Base-by-base conservation (phyloP, 2,113 vertebrate species). In the Pollimyrus isidori region DNA sequence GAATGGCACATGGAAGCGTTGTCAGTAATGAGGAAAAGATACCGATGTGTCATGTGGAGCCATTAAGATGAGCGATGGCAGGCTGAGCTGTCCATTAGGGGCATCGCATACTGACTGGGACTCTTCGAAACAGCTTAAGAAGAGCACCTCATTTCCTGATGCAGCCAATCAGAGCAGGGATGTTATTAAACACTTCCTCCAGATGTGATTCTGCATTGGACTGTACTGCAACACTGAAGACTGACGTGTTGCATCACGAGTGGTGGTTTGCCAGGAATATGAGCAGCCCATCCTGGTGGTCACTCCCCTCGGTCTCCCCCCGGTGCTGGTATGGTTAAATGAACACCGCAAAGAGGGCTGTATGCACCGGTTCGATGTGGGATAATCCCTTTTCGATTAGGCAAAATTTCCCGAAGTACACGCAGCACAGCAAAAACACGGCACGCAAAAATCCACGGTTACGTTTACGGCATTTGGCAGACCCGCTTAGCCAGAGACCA, bases 21-120 rank as follows among this genome's bases (percentile, higher is more conserved):
- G 23, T 84, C 42, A 84, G 82, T n/a, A 9, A 84, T 11, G 42
- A 23, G 35, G 23, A 11, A 46, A 2, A 84, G 82, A 21, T n/a
- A 10, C 23, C 42, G 0, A 9, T 10, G 42, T 84, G 80, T 21
- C 1, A 53, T 1, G 4, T 21, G 45, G 19, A 46, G 45, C 2
- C 9, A 21, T 84, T 84, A n/a, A 48, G 19, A 84, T 48, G 82
- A 84, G 76, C 7, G 3, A 48, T 4, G 76, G 0, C 4, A 19
- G 26, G 80, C 76, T 89, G 88, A 89, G 88, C 88, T 42, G 30
- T 84, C 88, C 53, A 84, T 62, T 89, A 89, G 39, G 49, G 83
- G 56, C 30, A 45, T 65, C 56, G 9, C 49, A 87, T 15, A 53
- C 48, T 87, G 50, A 35, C 15, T 53, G 26, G 84, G 45, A 9